A percentile compares a stretch with the other conserved stretches of the same genome.
Conservation (phyloP, 2,888 invertebrate species). For the Melangyna quadrimaculata region DNA sequence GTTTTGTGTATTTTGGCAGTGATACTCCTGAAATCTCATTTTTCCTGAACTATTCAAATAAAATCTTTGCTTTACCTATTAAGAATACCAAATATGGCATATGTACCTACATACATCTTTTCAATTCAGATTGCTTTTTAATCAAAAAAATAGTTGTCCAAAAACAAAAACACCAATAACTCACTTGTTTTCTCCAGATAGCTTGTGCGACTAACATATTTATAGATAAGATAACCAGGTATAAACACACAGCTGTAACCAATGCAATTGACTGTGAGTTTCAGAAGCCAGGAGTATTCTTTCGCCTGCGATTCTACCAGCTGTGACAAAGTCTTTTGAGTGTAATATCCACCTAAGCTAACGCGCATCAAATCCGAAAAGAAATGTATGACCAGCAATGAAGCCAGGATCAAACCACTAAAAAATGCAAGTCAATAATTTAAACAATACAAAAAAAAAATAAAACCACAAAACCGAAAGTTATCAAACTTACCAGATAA, state of each 20-base stretch:
- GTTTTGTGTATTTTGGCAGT: too few species aligned
- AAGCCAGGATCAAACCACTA: constrained; percentile 66
- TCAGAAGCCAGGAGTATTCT: constrained; percentile 88
- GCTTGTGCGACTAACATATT: constrained; percentile 89
- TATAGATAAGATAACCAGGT: constrained; percentile 91
- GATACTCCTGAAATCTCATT: too few species aligned
- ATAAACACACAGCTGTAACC: constrained; percentile 94
- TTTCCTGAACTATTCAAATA: too few species aligned
- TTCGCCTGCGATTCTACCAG: constrained; percentile 81
- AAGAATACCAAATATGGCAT: too few species aligned
- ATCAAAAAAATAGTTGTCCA: too few species aligned
- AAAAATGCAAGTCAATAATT: not conserved
- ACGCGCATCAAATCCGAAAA: constrained; percentile 78
- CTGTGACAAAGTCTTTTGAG: constrained; percentile 78
- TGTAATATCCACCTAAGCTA: constrained; percentile 79
- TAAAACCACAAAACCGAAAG: not conserved
- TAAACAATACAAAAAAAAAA: not conserved
- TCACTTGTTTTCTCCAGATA: constrained; percentile 90
- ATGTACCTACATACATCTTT: too few species aligned
- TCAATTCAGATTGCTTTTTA: too few species aligned
- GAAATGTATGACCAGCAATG: constrained; percentile 78
- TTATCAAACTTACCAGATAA: constrained; percentile 76
- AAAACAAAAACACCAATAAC: constrained; percentile 17
- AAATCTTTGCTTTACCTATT: too few species aligned
- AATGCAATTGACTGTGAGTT: constrained; percentile 89